Percentiles rank a stretch among this genome's conserved stretches.
Evolutionary conservation across 2,113 vertebrate species (phyloP).

Genomic region (Rafetus swinhoei): DNA sequence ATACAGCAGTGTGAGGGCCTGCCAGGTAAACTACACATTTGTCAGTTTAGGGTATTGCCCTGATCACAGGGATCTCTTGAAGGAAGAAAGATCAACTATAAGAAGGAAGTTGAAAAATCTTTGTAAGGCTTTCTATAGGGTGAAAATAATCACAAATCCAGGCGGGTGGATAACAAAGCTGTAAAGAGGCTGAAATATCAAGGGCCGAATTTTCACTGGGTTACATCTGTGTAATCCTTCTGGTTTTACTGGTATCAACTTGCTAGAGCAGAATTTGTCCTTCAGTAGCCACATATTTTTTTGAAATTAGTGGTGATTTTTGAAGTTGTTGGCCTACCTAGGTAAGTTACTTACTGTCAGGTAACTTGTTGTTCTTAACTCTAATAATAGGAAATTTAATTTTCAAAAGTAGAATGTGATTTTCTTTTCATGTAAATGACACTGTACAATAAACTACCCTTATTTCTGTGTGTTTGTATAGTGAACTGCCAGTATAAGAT

Average conservation of each 20-base stretch:
- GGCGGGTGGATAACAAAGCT: not conserved
- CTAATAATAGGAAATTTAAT: not conserved
- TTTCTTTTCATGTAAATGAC: not conserved
- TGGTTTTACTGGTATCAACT: not conserved
- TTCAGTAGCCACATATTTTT: constrained; percentile 25
- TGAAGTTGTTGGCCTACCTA: constrained; percentile 55
- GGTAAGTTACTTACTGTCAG: not conserved
- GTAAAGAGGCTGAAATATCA: not conserved
- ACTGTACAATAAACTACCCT: not conserved
- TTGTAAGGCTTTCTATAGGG: not conserved
- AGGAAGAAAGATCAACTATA: not conserved
- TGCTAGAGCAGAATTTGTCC: not conserved
- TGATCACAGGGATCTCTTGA: not conserved
- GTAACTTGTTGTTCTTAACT: not conserved
- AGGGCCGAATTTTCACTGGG: not conserved
- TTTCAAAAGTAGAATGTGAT: not conserved
- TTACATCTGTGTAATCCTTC: not conserved
- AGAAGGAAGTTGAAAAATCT: not conserved
- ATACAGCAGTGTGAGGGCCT: no score
- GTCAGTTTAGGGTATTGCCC: not conserved
- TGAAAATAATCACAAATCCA: not conserved
- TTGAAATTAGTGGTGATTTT: constrained; percentile 46
- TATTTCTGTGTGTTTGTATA: not conserved
- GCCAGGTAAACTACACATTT: not conserved
- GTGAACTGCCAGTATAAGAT: not conserved